These are phyloP conservation scores for Glossophaga mutica DNA, from an alignment of 2,797 vertebrate species.

Conservation along the genomic window DNA sequence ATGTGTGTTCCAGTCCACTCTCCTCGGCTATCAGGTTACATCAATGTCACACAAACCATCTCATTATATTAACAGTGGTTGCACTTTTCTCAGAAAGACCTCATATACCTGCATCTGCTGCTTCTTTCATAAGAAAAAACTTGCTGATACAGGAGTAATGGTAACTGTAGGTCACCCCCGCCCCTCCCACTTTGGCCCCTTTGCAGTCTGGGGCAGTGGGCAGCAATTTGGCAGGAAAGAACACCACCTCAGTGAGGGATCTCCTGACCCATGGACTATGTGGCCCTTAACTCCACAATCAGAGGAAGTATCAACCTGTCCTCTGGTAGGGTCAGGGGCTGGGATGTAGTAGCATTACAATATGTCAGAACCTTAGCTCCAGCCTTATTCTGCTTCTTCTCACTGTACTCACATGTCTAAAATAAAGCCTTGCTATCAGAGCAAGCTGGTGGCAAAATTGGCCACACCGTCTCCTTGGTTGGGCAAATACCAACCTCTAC, in stretches of 20 bases:
- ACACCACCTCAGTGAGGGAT: neutral
- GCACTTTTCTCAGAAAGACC: no score
- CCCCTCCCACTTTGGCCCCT: neutral
- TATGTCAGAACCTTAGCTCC: neutral
- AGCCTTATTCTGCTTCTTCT: neutral
- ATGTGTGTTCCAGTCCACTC: no score
- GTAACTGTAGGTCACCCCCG: neutral
- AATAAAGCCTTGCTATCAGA: neutral
- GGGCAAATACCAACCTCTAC: neutral
- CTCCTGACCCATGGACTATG: neutral
- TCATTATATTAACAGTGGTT: no score
- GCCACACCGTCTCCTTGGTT: neutral
- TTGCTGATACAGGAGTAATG: neutral
- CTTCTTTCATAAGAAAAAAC: neutral
- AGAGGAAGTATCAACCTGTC: neutral
- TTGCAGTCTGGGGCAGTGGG: neutral
- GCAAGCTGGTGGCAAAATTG: neutral
- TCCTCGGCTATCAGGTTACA: no score
- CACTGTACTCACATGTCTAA: fast-evolving
- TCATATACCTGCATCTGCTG: neutral
- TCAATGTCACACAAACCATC: no score
- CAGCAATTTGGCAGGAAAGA: neutral
- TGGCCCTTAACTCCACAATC: neutral
- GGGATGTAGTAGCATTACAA: neutral
- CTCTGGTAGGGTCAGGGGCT: no score